Evolutionary conservation across 1,140 invertebrate species (phyloP), one percentile per base, ranked within the genome.

Genomic region (Bombus consobrinus): DNA sequence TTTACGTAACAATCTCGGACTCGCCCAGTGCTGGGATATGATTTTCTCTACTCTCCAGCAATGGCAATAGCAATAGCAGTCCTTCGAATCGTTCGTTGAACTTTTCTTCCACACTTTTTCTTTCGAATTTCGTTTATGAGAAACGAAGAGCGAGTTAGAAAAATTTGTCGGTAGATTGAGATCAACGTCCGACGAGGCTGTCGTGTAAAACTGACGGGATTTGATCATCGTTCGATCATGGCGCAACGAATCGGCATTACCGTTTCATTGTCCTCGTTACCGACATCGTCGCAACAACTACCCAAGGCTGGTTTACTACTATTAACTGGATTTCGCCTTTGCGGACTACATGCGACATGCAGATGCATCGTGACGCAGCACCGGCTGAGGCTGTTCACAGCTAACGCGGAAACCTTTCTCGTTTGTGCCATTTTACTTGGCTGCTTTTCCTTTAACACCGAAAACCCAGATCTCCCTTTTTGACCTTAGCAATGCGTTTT

Each of bases 261-360:
- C 87, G 74, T 87, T 77, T 83, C 85, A 77, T 89, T 84, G 78
- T 87, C 64, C 53, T 43, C 81, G 47, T 47, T 62, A 68, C 59
- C 43, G 25, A n/a, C 32, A 57, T 80, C 47, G 64, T 80, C 5
- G 47, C 34, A 78, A 75, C 57, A 80, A 83, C 32, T 71, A 43
- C 79, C 68, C 83, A 37, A 43, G 81, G 74, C 62, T 71, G 62
- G 75, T 73, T 90, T 81, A 81, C 66, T 41, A 34, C 79, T 88
- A 53, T 88, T 90, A 90, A 88, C 80, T 90, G 41, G 86, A 90
- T 90, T 90, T 89, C 79, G 39, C 73, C 64, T 81, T 85, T 80
- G 86, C 71, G 81, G 76, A 59, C 78, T 59, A 47, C 53, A 83
- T 80, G 78, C 79, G 79, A 88, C 83, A 83, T 87, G 83, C 82